Conservation (phyloP, 2,888 invertebrate species). For the Ormyrus rosae region DNA sequence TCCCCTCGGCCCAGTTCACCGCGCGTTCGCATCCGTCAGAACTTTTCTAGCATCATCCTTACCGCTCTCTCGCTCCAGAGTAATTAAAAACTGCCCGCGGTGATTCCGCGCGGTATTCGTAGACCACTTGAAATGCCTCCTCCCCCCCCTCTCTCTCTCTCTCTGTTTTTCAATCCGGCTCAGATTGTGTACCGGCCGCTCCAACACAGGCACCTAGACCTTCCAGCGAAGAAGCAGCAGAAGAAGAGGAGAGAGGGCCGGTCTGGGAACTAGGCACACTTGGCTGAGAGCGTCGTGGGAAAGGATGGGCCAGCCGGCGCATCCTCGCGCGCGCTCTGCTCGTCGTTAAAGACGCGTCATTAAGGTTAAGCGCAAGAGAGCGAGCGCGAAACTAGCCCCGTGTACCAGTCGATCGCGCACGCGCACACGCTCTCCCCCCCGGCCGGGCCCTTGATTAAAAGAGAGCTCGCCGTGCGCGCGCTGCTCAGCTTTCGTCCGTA, state of each 20-base stretch:
- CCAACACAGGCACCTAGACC: neutral
- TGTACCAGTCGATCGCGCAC: neutral
- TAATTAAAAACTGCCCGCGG: conserved; percentile 40
- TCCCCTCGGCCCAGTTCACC: no score
- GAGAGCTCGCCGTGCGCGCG: neutral
- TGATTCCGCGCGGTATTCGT: neutral
- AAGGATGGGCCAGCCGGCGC: conserved; percentile 67
- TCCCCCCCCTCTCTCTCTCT: neutral
- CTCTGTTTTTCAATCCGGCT: neutral
- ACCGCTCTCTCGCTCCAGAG: neutral
- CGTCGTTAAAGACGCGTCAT: conserved; percentile 75
- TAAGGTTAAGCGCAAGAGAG: conserved; percentile 68
- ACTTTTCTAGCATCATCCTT: neutral
- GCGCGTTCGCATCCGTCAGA: no score
- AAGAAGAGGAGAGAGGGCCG: neutral
- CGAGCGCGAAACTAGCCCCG: conserved; percentile 43
- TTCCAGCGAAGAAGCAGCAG: neutral
- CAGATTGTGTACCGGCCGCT: neutral
- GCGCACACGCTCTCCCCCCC: neutral
- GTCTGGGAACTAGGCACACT: conserved; percentile 31
- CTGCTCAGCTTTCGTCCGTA: neutral
- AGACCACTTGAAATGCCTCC: conserved; percentile 9
- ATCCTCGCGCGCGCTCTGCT: conserved; percentile 53
- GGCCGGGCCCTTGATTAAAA: conserved; percentile 35
- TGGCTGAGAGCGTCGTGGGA: conserved; percentile 69